A percentile compares a stretch with the other conserved stretches of the same genome.
Evolutionary conservation across 2,113 vertebrate species (phyloP).

Genomic region (Pimephales promelas): DNA sequence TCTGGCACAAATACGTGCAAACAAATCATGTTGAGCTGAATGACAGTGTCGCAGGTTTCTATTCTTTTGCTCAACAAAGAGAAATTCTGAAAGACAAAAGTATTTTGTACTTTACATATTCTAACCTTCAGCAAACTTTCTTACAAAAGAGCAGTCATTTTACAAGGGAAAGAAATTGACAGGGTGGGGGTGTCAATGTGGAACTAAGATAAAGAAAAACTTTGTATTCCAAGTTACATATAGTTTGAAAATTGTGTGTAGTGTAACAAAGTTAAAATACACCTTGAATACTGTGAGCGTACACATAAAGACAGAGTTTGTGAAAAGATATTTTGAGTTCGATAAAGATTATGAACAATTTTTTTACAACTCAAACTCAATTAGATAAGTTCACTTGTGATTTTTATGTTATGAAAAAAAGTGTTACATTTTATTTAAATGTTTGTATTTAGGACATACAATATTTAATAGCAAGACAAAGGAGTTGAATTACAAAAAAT

Average conservation of each 20-base stretch:
- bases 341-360: no score
- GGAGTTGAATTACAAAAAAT: no score
- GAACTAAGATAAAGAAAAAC: not conserved
- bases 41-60: not conserved
- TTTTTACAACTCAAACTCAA: no score
- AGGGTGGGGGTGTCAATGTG: not conserved
- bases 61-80: not conserved
- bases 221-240: not conserved
- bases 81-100: not conserved
- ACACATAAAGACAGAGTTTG: no score
- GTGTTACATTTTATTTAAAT: no score
- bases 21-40: not conserved
- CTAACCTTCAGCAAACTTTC: slow-evolving; percentile 3
- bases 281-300: not conserved
- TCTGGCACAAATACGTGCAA: not conserved
- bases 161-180: not conserved
- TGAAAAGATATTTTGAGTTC: no score
- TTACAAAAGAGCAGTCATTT: not conserved
- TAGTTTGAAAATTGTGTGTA: not conserved
- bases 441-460: no score
- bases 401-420: not conserved
- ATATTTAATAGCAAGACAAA: no score
- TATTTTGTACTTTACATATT: not conserved
- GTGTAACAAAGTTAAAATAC: not conserved
- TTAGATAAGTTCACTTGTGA: not conserved